A percentile compares a stretch with the other conserved stretches of the same genome.
These are phyloP conservation scores for Mesochorus sp. DNA, from an alignment of 2,888 invertebrate species.

Conservation along the genomic window DNA sequence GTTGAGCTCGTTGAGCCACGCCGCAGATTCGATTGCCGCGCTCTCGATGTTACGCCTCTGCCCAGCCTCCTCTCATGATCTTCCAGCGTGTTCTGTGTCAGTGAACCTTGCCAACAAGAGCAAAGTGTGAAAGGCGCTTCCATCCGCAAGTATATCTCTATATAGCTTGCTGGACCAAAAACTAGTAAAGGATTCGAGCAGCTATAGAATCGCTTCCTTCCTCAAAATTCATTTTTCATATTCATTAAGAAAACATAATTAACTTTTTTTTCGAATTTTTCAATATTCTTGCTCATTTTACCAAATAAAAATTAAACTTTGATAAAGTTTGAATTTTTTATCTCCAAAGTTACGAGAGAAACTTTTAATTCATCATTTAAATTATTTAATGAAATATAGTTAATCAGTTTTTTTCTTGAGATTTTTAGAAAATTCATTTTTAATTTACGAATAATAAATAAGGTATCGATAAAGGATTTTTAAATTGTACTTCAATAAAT, in stretches of 20 bases:
- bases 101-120: constrained; percentile 64
- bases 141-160: constrained; percentile 30
- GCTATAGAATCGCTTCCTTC: constrained; percentile 14
- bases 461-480: too few relatives aligned
- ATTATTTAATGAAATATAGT: too few relatives aligned
- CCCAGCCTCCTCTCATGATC: constrained; percentile 15
- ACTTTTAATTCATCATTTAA: too few relatives aligned
- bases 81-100: constrained; percentile 62
- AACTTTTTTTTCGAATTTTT: background rate
- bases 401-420: too few relatives aligned
- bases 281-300: background rate
- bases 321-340: too few relatives aligned
- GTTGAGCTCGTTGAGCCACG: constrained; percentile 36
- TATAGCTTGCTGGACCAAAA: constrained; percentile 41
- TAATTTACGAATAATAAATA: too few relatives aligned
- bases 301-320: too few relatives aligned
- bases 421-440: too few relatives aligned
- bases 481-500: too few relatives aligned
- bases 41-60: constrained; percentile 45
- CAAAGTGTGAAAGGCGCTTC: constrained; percentile 57
- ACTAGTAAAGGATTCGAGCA: constrained; percentile 50
- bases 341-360: too few relatives aligned
- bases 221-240: background rate
- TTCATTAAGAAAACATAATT: background rate
- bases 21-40: constrained; percentile 43